Evolutionary conservation across 2,888 invertebrate species (phyloP).

Genomic region (Acrobasis repandana): DNA sequence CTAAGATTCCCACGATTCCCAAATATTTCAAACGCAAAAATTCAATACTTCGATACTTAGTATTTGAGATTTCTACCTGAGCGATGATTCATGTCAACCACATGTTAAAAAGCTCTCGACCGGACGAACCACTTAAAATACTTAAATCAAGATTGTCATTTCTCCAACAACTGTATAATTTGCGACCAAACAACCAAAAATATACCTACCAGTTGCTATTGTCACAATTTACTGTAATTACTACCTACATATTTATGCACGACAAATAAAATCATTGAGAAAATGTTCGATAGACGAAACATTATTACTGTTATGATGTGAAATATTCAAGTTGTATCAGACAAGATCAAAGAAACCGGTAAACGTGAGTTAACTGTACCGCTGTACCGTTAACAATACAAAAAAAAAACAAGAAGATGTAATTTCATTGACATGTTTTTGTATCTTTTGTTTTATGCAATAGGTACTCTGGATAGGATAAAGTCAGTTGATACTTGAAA

Average conservation of each 20-base stretch:
- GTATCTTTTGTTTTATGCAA: neutral
- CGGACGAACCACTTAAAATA: too few species aligned
- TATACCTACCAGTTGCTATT: neutral
- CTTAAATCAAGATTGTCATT: too few species aligned
- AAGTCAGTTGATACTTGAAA: too few species aligned
- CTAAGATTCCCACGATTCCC: too few species aligned
- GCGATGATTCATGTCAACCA: too few species aligned
- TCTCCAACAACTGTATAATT: too few species aligned
- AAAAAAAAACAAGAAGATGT: neutral
- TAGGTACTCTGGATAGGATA: neutral
- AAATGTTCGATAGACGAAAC: conserved; percentile 7
- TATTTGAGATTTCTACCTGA: too few species aligned
- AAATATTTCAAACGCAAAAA: too few species aligned
- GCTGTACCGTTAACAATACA: conserved; percentile 10
- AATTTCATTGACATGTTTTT: conserved; percentile 11
- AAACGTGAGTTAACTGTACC: conserved; percentile 11
- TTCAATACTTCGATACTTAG: too few species aligned
- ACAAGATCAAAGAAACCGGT: conserved; percentile 2
- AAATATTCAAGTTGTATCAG: conserved; percentile 15
- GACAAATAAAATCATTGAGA: conserved; percentile 13
- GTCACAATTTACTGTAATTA: neutral
- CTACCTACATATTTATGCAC: neutral
- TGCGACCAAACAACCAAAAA: neutral
- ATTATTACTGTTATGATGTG: conserved; percentile 15
- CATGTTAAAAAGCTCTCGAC: too few species aligned